Conservation (phyloP, 2,113 vertebrate species). For the Gallinago media region DNA sequence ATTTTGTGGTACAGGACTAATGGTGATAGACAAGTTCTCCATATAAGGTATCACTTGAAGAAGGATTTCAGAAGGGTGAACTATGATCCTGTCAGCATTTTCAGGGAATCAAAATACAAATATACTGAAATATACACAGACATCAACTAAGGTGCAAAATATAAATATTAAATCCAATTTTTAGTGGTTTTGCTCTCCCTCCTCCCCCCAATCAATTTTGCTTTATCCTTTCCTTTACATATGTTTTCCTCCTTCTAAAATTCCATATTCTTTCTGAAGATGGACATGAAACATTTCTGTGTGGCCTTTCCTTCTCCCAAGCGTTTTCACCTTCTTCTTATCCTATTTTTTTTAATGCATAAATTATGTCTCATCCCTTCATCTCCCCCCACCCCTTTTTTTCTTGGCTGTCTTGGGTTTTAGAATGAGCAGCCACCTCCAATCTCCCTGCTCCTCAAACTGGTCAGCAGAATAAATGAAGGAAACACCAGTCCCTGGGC, state of each 20-base stretch:
- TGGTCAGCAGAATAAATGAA: accelerated
- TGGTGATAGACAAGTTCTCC: not conserved
- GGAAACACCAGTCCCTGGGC: accelerated
- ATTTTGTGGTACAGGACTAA: not conserved
- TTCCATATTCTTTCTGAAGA: not conserved
- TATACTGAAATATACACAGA: accelerated
- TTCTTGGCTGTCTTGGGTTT: not conserved
- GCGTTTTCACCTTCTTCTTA: not conserved
- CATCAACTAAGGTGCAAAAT: not conserved
- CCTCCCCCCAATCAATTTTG: accelerated
- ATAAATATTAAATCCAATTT: not conserved
- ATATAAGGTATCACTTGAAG: not conserved
- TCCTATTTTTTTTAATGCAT: not conserved
- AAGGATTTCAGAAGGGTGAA: not conserved
- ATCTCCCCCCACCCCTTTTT: accelerated
- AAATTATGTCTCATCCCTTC: too few relatives aligned
- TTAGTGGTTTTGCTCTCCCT: not conserved
- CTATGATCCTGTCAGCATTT: not conserved
- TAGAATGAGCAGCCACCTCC: not conserved
- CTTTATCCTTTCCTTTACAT: not conserved
- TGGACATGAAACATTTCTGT: not conserved
- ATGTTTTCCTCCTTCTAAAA: not conserved
- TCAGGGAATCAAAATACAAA: not conserved
- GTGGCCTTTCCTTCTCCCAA: not conserved
- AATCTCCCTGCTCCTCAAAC: not conserved